phyloP scores from a whole-genome alignment of 2,113 vertebrate genomes.

The Gambusia holbrooki region DNA sequence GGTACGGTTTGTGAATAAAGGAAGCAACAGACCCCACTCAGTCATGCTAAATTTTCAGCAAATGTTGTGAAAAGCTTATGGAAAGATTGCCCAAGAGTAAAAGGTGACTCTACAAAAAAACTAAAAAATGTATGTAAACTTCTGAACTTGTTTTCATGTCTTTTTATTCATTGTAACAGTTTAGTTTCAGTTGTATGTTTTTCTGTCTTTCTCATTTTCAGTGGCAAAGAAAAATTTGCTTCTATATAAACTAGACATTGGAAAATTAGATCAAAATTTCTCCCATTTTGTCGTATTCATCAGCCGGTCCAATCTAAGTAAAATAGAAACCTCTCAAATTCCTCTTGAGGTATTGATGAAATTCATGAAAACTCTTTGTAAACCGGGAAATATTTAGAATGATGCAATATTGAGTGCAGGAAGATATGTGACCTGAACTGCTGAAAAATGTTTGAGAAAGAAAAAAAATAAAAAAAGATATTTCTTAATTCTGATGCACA shows the following conservation, averaged over 20 bases:
- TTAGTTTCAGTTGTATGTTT: background rate
- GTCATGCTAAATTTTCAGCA: too few species aligned
- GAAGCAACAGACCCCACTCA: too few species aligned
- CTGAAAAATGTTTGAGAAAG: background rate
- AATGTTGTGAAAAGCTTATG: too few species aligned
- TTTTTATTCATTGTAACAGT: background rate
- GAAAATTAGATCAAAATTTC: too few species aligned
- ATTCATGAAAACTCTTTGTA: background rate
- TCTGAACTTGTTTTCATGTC: too few species aligned
- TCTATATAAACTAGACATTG: too few species aligned
- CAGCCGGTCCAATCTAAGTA: background rate
- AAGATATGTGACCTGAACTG: background rate
- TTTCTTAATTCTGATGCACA: background rate
- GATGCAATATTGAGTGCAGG: background rate
- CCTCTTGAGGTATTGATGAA: background rate
- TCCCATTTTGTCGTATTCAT: too few species aligned
- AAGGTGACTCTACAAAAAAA: too few species aligned
- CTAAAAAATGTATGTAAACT: too few species aligned
- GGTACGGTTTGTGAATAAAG: too few species aligned
- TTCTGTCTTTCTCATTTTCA: background rate
- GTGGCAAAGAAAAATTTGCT: background rate
- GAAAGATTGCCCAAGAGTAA: too few species aligned
- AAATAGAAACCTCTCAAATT: background rate
- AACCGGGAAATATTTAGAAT: background rate
- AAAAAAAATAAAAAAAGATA: background rate